Conservation (phyloP, 2,888 invertebrate genomes). For the Lepetodrilus schrolli region DNA sequence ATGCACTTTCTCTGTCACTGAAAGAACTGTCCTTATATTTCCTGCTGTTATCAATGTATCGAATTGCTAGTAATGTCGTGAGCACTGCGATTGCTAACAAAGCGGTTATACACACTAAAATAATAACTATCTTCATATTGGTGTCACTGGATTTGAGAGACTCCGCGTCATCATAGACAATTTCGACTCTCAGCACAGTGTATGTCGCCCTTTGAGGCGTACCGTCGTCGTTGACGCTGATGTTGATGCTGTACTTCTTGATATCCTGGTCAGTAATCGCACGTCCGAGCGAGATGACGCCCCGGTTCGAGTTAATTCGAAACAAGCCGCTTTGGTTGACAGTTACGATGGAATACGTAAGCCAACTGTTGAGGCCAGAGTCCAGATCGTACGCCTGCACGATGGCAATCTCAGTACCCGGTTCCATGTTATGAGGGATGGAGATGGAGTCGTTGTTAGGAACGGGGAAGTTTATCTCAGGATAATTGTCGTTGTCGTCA, state of each 20-base stretch:
- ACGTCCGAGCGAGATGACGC: constrained; percentile 37
- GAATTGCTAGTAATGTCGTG: constrained; percentile 39
- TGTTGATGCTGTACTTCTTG: constrained; percentile 39
- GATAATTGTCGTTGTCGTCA: constrained; percentile 44
- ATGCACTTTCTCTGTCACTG: background rate
- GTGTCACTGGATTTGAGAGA: constrained; percentile 19
- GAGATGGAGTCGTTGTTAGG: constrained; percentile 40
- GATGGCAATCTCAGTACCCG: constrained; percentile 41
- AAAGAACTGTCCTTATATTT: background rate
- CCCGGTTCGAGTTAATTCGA: constrained; percentile 41
- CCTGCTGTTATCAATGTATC: constrained; percentile 36
- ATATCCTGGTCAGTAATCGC: constrained; percentile 35
- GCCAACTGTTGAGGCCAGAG: constrained; percentile 40
- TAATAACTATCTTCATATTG: constrained; percentile 42
- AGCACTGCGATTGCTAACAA: constrained; percentile 41
- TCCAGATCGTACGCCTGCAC: constrained; percentile 44
- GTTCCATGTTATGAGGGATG: constrained; percentile 40
- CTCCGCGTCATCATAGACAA: constrained; percentile 30
- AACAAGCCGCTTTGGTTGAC: constrained; percentile 37
- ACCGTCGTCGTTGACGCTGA: constrained; percentile 45
- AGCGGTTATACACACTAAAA: constrained; percentile 43
- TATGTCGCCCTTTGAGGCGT: constrained; percentile 40
- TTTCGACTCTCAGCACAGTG: constrained; percentile 38
- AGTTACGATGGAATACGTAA: constrained; percentile 38
- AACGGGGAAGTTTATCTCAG: constrained; percentile 42